phyloP scores from a whole-genome alignment of 2,888 invertebrate species.

The Xestoiulus laeticollis region DNA sequence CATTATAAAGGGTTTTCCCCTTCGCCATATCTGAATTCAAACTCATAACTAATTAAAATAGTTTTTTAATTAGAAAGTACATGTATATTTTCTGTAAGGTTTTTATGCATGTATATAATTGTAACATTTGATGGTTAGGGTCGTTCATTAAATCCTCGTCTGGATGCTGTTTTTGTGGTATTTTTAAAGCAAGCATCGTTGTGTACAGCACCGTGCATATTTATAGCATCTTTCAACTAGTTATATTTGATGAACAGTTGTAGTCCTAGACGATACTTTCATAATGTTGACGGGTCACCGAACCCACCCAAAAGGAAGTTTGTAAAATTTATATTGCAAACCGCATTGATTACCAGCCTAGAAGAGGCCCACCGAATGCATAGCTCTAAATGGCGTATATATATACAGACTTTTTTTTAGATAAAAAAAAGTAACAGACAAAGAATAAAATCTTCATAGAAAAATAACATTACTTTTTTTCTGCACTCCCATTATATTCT shows the following conservation, averaged over 20 bases:
- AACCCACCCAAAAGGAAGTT: constrained; percentile 35
- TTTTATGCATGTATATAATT: too few species aligned
- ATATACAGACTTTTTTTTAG: background rate
- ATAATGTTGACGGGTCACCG: constrained; percentile 37
- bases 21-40: too few species aligned
- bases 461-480: constrained; percentile 19
- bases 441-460: constrained; percentile 28
- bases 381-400: background rate
- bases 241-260: constrained; percentile 37
- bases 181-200: background rate
- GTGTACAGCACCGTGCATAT: background rate
- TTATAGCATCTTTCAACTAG: constrained; percentile 33
- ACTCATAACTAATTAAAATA: too few species aligned
- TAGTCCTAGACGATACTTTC: constrained; percentile 37
- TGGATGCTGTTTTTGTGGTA: background rate
- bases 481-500: background rate
- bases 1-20: too few species aligned
- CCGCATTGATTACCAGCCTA: constrained; percentile 28
- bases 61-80: too few species aligned
- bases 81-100: too few species aligned
- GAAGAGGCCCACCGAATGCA: background rate
- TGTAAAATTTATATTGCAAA: constrained; percentile 28
- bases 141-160: background rate
- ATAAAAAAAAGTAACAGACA: background rate
- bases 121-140: too few species aligned